phyloP scores from a whole-genome alignment of 1,140 invertebrate species.

The Plodia interpunctella region DNA sequence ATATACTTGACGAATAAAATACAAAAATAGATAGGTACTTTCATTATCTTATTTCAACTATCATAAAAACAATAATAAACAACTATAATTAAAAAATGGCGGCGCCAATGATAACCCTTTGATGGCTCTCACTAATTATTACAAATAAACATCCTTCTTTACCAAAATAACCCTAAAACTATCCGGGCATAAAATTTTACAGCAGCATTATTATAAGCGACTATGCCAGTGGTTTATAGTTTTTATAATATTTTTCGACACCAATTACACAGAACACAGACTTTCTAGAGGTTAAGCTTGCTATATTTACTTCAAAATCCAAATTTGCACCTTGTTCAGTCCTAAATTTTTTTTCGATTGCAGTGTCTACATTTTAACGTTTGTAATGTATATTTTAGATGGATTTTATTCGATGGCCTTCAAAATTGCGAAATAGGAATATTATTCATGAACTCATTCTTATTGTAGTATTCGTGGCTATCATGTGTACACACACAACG shows the following conservation, averaged over 20 bases:
- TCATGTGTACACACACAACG: no score
- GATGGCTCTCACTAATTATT: constrained; percentile 38
- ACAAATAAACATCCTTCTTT: constrained; percentile 33
- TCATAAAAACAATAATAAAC: constrained; percentile 18
- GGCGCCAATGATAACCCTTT: constrained; percentile 26
- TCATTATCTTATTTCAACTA: constrained; percentile 4
- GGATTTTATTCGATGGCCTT: no score
- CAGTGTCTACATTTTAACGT: no score
- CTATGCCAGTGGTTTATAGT: constrained; percentile 54
- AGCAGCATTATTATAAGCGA: constrained; percentile 55
- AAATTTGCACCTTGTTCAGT: no score
- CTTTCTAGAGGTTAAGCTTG: not conserved
- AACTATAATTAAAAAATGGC: constrained; percentile 20
- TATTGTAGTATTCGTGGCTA: no score
- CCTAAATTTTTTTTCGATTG: no score
- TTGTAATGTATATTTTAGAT: no score
- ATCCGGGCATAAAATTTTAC: constrained; percentile 56
- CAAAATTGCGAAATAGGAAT: no score
- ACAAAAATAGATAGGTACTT: no score
- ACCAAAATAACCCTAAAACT: constrained; percentile 43
- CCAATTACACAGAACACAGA: constrained; percentile 22
- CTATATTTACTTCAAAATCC: no score
- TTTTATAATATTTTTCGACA: constrained; percentile 61
- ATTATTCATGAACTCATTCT: no score
- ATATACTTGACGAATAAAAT: no score